These are phyloP conservation scores for Coelopa pilipes DNA, from an alignment of 2,888 invertebrate species.

Conservation along the genomic window DNA sequence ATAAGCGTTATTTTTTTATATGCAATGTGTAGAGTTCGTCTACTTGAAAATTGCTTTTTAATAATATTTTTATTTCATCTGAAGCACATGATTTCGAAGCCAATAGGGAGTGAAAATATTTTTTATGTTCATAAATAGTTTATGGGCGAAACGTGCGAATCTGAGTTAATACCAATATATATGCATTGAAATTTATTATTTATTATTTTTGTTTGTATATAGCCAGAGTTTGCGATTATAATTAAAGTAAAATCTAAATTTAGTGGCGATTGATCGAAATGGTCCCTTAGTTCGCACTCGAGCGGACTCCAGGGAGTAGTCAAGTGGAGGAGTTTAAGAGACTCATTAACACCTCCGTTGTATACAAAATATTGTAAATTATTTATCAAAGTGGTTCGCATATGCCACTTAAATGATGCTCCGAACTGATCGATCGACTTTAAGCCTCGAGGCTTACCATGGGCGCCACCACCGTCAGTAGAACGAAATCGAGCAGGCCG, in stretches of 20 bases:
- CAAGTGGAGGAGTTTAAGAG: no score
- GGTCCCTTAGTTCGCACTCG: no score
- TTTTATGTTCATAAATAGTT: neutral
- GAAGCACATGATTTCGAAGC: conserved; percentile 4
- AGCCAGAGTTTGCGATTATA: neutral
- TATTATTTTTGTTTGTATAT: no score
- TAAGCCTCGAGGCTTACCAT: neutral
- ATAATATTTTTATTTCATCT: neutral
- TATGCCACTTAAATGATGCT: neutral
- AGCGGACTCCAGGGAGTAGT: no score
- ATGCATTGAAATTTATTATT: no score
- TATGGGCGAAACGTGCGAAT: neutral
- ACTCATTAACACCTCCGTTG: conserved; percentile 33
- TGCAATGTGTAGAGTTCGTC: neutral
- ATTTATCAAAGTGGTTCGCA: neutral
- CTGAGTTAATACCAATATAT: neutral
- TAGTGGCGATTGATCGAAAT: neutral
- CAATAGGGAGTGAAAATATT: neutral
- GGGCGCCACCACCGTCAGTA: conserved; percentile 29
- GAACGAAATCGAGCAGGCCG: conserved; percentile 24
- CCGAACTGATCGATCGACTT: neutral
- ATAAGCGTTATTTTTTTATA: conserved; percentile 10
- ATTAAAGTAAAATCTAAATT: conserved; percentile 11
- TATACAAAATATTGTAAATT: conserved; percentile 24
- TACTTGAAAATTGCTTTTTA: neutral